Evolutionary conservation across 2,888 invertebrate genomes (phyloP).

Genomic region (Mesorhabditis spiculigera): DNA sequence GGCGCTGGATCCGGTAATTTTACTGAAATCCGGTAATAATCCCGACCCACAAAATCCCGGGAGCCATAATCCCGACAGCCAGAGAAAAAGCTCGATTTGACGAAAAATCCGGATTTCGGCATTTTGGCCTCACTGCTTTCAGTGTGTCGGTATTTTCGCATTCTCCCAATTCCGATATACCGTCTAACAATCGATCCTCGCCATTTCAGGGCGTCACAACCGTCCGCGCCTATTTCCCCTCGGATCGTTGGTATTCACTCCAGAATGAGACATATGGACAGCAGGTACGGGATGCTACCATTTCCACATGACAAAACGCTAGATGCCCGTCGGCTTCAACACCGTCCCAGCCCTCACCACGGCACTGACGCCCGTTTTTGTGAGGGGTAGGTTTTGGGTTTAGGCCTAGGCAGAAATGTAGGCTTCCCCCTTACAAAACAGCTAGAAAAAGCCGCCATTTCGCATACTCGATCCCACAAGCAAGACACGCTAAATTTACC

Average conservation of each 20-base stretch:
- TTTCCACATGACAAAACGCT: slow-evolving; percentile 10
- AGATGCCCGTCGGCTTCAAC: slow-evolving; percentile 31
- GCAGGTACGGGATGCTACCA: background rate
- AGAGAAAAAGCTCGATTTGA: too few species aligned
- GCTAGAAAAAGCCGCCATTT: background rate
- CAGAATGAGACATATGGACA: slow-evolving; percentile 37
- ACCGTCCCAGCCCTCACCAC: slow-evolving; percentile 37
- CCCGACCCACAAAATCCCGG: background rate
- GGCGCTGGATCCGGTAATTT: slow-evolving; percentile 25
- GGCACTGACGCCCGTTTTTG: slow-evolving; percentile 46
- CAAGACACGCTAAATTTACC: background rate
- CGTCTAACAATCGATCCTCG: background rate
- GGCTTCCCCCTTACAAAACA: background rate
- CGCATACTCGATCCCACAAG: background rate
- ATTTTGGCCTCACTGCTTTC: too few species aligned
- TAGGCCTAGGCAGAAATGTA: too few species aligned
- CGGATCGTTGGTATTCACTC: slow-evolving; percentile 58
- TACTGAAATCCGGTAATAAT: slow-evolving; percentile 18
- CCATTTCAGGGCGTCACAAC: slow-evolving; percentile 25
- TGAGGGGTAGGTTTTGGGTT: slow-evolving; percentile 23
- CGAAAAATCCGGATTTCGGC: too few species aligned
- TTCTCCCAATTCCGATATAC: too few species aligned
- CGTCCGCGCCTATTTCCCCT: slow-evolving; percentile 59
- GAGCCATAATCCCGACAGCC: too few species aligned
- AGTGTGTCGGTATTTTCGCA: too few species aligned